phyloP scores from a whole-genome alignment of 2,797 vertebrate species.

The Catharus ustulatus region DNA sequence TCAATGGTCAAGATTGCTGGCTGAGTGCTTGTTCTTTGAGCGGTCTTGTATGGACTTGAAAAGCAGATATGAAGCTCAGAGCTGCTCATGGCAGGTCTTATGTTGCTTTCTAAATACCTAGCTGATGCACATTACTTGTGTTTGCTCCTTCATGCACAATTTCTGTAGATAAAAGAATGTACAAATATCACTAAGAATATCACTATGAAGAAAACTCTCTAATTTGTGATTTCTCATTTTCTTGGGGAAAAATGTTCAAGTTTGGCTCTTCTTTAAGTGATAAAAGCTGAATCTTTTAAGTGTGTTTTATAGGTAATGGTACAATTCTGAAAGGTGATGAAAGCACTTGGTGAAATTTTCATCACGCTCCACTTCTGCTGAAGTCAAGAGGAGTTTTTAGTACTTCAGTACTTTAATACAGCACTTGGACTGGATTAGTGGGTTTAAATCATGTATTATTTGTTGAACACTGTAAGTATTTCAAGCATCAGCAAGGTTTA shows the following conservation, averaged over 20 bases:
- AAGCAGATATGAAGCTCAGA: constrained; percentile 27
- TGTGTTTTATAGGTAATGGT: neutral
- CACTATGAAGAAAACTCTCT: neutral
- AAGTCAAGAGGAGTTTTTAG: neutral
- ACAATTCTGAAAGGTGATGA: neutral
- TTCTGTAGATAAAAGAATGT: neutral
- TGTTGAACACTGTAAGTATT: neutral
- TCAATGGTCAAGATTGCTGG: neutral
- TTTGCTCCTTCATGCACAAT: rapidly evolving
- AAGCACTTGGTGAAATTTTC: neutral
- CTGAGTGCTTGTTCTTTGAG: constrained; percentile 7
- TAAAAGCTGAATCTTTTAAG: neutral
- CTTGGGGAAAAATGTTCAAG: neutral
- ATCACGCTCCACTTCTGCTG: neutral
- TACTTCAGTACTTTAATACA: neutral
- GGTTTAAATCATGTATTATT: neutral
- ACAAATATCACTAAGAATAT: neutral
- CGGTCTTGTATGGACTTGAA: neutral
- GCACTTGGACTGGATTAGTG: neutral
- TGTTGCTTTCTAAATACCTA: neutral
- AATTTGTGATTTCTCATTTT: neutral
- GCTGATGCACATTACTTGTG: neutral
- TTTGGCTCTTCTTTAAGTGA: neutral
- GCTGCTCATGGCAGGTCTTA: neutral
- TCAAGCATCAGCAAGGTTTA: neutral